Evolutionary conservation across 2,888 invertebrate species (phyloP).

Genomic region (Volucella inflata): DNA sequence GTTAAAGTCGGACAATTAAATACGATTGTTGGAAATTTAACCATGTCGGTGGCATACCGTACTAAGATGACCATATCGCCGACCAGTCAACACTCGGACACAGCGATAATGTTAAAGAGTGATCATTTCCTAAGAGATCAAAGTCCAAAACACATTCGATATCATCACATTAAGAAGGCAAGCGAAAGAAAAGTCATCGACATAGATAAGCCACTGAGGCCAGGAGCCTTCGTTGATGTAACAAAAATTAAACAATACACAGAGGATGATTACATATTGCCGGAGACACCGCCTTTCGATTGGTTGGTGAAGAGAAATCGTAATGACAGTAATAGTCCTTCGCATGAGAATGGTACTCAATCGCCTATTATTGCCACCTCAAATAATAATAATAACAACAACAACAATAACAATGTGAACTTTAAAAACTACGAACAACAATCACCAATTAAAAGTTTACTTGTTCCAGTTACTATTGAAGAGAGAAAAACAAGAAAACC

Average conservation of each 20-base stretch:
- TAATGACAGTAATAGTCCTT: constrained; percentile 77
- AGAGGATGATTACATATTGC: constrained; percentile 85
- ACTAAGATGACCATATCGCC: constrained; percentile 96
- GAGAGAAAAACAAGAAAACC: constrained; percentile 57
- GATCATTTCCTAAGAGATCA: constrained; percentile 93
- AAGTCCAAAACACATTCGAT: constrained; percentile 88
- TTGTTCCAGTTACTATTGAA: constrained; percentile 78
- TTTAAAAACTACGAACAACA: constrained; percentile 76
- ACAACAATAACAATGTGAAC: constrained; percentile 76
- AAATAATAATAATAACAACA: constrained; percentile 74
- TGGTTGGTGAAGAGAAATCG: constrained; percentile 83
- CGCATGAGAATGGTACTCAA: constrained; percentile 62
- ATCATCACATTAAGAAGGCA: constrained; percentile 83
- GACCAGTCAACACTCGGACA: constrained; percentile 88
- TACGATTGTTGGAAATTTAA: constrained; percentile 93
- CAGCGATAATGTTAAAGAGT: constrained; percentile 93
- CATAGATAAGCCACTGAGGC: constrained; percentile 89
- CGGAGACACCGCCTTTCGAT: constrained; percentile 88
- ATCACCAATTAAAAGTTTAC: constrained; percentile 81
- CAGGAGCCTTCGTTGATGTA: constrained; percentile 90
- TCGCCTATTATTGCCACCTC: constrained; percentile 43
- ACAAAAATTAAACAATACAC: constrained; percentile 86
- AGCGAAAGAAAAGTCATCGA: constrained; percentile 88
- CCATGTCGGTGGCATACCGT: constrained; percentile 92
- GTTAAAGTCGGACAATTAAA: constrained; percentile 93